Base-by-base conservation (phyloP, 1,140 invertebrate species). In the Tigriopus japonicus region DNA sequence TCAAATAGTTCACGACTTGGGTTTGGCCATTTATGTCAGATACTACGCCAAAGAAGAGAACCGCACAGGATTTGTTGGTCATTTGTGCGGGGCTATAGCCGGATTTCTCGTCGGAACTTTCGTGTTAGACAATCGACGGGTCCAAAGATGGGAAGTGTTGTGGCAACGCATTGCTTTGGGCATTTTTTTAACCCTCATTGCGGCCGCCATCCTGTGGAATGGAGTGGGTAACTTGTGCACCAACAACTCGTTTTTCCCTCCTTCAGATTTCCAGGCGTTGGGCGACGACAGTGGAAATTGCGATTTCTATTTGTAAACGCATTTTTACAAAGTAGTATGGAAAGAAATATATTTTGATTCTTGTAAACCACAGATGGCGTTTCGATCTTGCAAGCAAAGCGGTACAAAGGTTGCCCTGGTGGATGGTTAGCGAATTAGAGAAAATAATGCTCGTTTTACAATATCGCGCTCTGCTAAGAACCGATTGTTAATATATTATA, bases 21-120 rank as follows among this genome's bases (percentile, higher is more conserved):
- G 43, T 7, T 63, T 42, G n/a, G 58, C 58, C 43, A 45, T 60
- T 15, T 60, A 60, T 45, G 23, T 28, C 51, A 15, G 21, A 42
- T 17, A 54, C 9, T 6, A 21, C 42, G 2, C 51, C 43, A 12
- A 59, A 24, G 12, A 45, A 54, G 58, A 49, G 19, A 60, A 28
- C 58, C n/a, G 58, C 21, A 60, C 58, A 7, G 58, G 58, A 5
- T 60, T 60, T 52, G 45, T 41, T 24, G 56, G 28, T 28, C 92
- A 96, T 73, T 72, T 92, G 19, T 84, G 81, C 60, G 89, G 89
- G 40, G 87, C 85, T 5, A 63, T 90, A 2, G 86, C 86, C 21
- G 89, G 89, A 19, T 75, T 97, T 1, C 77, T 95, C 1, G 83
- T 96, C 23, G 92, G 91, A 17, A 83, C 95, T 52, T 83, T 87